Percentiles rank a stretch among this genome's conserved stretches.
These are phyloP conservation scores for Campylomormyrus tamandua DNA, from an alignment of 2,113 vertebrate genomes.

Conservation along the genomic window DNA sequence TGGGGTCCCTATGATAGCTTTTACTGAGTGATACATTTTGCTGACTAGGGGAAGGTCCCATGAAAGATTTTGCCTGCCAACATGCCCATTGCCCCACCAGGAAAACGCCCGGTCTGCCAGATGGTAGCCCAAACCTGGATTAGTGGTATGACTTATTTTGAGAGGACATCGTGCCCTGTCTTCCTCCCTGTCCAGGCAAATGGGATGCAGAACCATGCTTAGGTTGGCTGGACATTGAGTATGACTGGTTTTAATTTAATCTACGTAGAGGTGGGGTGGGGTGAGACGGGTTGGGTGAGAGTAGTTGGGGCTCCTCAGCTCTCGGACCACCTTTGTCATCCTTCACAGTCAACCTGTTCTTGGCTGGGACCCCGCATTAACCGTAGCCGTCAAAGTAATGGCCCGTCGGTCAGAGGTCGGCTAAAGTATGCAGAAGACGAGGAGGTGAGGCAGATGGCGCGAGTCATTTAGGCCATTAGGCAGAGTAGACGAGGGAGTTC, in stretches of 20 bases:
- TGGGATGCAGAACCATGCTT: neutral
- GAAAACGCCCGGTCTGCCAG: neutral
- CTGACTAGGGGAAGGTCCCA: neutral
- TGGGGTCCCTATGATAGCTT: neutral
- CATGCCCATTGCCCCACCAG: neutral
- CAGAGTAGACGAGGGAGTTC: slow-evolving; percentile 56
- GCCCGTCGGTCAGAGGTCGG: slow-evolving; percentile 68
- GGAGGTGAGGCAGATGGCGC: slow-evolving; percentile 63
- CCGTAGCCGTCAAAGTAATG: slow-evolving; percentile 70
- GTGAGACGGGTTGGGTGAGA: neutral
- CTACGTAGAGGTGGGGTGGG: neutral
- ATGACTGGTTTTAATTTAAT: slow-evolving; percentile 4
- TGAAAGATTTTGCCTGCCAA: neutral
- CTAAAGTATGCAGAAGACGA: slow-evolving; percentile 77
- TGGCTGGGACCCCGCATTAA: slow-evolving; percentile 59
- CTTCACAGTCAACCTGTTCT: slow-evolving; percentile 65
- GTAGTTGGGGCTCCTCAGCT: slow-evolving; percentile 26
- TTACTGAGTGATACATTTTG: neutral
- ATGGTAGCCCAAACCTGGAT: neutral
- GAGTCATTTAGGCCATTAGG: slow-evolving; percentile 71
- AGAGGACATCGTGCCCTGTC: neutral
- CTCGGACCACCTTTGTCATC: slow-evolving; percentile 61
- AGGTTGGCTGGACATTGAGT: neutral
- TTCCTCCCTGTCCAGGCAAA: neutral
- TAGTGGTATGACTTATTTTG: neutral